A percentile compares a stretch with the other conserved stretches of the same genome.
These are phyloP conservation scores for Drosophila austrosaltans DNA, from an alignment of 2,888 invertebrate genomes.

Conservation along the genomic window DNA sequence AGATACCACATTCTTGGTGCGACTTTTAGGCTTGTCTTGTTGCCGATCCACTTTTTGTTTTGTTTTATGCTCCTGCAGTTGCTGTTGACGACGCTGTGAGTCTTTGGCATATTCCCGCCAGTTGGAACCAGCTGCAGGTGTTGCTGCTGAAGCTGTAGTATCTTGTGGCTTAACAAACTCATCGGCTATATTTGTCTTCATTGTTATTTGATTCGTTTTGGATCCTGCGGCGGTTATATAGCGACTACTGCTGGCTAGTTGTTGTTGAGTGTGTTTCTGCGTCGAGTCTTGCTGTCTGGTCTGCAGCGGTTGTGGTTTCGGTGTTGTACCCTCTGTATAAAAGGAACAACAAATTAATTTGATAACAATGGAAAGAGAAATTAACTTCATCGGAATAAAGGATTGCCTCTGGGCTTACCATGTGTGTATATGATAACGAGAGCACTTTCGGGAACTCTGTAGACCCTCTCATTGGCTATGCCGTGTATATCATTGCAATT, in stretches of 20 bases:
- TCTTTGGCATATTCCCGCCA: not conserved
- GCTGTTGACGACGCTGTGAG: not conserved
- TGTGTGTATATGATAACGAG: constrained; percentile 66
- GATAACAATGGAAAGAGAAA: not conserved
- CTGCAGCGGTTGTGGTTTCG: not conserved
- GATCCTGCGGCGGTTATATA: constrained; percentile 45
- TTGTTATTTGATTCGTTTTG: constrained; percentile 44
- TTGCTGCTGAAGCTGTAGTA: not conserved
- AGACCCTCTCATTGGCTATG: constrained; percentile 77
- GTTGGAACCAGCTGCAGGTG: not conserved
- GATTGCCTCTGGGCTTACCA: constrained; percentile 50
- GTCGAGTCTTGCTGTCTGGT: not conserved
- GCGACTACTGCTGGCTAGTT: constrained; percentile 26
- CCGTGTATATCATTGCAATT: constrained; percentile 85
- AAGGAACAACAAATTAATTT: not conserved
- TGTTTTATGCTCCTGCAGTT: not conserved
- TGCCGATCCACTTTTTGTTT: not conserved
- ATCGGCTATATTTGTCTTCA: constrained; percentile 50
- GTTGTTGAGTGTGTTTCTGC: not conserved
- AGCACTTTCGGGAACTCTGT: constrained; percentile 84
- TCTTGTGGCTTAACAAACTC: constrained; percentile 43
- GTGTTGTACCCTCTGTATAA: constrained; percentile 11
- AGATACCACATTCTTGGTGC: not conserved
- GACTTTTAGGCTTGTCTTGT: not conserved
- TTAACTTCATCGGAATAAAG: no score